Base-by-base conservation (phyloP, 2,113 vertebrate genomes). In the Coptodon bakossiorum region DNA sequence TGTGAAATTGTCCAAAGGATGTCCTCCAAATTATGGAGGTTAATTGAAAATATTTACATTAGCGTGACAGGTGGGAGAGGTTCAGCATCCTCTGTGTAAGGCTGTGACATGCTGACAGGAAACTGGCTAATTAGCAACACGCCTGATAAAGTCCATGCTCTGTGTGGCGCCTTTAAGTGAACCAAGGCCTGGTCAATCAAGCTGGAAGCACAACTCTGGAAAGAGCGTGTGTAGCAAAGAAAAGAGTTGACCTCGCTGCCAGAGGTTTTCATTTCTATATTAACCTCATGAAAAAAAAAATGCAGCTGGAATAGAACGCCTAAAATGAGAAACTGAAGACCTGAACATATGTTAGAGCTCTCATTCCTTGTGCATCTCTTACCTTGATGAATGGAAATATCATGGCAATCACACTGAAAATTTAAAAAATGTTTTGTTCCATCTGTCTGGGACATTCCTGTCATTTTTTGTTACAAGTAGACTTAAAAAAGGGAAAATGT, bases 41-140 rank as follows among this genome's bases (percentile, higher is more conserved):
- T 92, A 95, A 95, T 93, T 95, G 81, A 94, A 95, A 92, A 91
- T 96, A 96, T 96, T 96, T 96, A 93, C 89, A 92, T 95, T 95
- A 94, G 91, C 27, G 38, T 93, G 92, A 92, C 85, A 86, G 84
- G 90, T 59, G 81, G 91, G 88, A 90, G 91, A 83, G 84, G 92
- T 24, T 86, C 85, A 24, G 81, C 63, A 87, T 92, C 87, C 81
- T 86, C 86, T 79, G 82, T 86, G 81, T 85, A 78, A 88, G 76
- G 57, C 81, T 81, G 57, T 54, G 92, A 92, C 85, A 84, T 43
- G 76, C 87, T 90, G 91, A 92, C 92, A 90, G 68, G 80, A 82
- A 93, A 94, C 93, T 54, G 56, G 36, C 83, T 93, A 93, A 96
- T 95, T 93, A 93, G 91, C 90, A 84, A 45, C 86, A 68, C 2